Evolutionary conservation across 2,888 invertebrate species (phyloP).

Genomic region (Drosophila putrida): DNA sequence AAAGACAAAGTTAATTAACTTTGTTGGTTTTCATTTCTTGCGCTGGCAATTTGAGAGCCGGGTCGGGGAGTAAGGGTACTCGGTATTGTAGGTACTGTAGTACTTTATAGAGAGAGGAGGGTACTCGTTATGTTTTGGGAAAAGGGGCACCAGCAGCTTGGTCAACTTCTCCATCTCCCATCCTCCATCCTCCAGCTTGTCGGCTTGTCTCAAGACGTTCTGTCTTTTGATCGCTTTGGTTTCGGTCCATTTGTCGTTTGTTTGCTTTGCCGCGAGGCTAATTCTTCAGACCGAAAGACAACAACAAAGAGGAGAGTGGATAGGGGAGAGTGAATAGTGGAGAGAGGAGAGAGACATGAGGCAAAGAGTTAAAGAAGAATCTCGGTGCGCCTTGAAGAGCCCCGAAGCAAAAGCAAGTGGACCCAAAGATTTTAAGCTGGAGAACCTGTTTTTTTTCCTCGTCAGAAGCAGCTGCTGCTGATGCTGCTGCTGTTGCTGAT

Average conservation of each 20-base stretch:
- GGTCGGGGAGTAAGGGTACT: conserved; percentile 6
- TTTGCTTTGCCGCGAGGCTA: conserved; percentile 81
- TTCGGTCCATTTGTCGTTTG: conserved; percentile 82
- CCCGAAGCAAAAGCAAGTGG: conserved; percentile 38
- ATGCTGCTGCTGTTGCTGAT: conserved; percentile 43
- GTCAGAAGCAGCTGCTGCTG: conserved; percentile 50
- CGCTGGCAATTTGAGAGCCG: conserved; percentile 14
- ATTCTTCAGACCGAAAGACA: conserved; percentile 56
- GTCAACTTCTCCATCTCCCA: background rate
- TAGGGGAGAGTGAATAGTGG: background rate
- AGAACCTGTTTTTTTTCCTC: conserved; percentile 53
- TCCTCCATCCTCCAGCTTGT: conserved; percentile 7
- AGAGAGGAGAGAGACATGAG: conserved; percentile 10
- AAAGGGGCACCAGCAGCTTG: conserved; percentile 38
- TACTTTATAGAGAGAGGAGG: conserved; percentile 24
- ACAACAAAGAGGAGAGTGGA: conserved; percentile 13
- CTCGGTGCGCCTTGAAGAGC: conserved; percentile 62
- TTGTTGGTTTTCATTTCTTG: conserved; percentile 68
- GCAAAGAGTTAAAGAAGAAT: conserved; percentile 63
- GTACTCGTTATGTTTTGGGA: conserved; percentile 10
- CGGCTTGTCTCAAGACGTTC: conserved; percentile 61
- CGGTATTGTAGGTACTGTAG: conserved; percentile 18
- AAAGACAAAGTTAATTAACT: conserved; percentile 77
- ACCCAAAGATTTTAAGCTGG: conserved; percentile 23
- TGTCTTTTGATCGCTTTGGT: conserved; percentile 81